Percentiles rank a stretch among this genome's conserved stretches.
Evolutionary conservation across 2,797 vertebrate genomes (phyloP).

Genomic region (Rhinogobio ventralis): DNA sequence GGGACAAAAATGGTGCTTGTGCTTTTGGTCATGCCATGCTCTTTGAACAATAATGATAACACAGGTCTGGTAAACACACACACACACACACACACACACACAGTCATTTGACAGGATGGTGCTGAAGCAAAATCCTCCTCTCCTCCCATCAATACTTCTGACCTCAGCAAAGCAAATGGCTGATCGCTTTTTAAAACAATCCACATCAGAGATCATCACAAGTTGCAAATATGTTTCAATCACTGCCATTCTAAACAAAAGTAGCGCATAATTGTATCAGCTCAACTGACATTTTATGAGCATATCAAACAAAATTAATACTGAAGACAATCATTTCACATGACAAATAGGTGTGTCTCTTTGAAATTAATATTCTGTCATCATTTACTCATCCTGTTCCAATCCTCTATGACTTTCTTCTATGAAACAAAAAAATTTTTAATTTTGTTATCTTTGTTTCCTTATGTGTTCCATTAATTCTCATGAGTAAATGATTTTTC

Average conservation of each 20-base stretch:
- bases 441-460: background rate
- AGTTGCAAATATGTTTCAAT: background rate
- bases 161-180: constrained; percentile 24
- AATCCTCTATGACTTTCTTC: background rate
- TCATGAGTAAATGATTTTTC: background rate
- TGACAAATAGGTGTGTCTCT: background rate
- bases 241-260: background rate
- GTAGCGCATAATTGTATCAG: background rate
- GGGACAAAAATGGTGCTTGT: background rate
- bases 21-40: background rate
- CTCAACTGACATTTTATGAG: background rate
- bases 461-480: background rate
- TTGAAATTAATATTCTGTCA: background rate
- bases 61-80: background rate
- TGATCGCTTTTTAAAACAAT: background rate
- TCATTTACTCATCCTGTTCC: background rate
- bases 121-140: constrained; percentile 5
- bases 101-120: background rate
- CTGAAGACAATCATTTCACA: background rate
- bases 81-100: background rate
- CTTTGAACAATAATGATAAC: constrained; percentile 13
- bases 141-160: constrained; percentile 7
- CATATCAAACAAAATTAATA: background rate
- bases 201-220: background rate
- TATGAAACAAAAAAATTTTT: background rate